phyloP scores from a whole-genome alignment of 37 sponge, comb jelly and placozoan species.

The Oopsacas minuta region DNA sequence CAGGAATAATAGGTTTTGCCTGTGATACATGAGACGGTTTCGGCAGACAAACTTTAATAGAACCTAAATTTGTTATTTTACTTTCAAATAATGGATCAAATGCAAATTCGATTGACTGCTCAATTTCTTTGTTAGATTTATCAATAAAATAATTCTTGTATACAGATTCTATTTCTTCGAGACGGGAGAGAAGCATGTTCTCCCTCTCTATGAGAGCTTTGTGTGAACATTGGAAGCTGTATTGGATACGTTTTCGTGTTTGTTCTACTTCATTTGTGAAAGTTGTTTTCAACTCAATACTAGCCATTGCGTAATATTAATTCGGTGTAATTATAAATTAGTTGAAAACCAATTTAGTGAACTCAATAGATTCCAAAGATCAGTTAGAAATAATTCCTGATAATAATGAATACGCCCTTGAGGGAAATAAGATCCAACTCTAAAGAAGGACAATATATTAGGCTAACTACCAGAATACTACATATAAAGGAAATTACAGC shows the following conservation, averaged over 20 bases:
- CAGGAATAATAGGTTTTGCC: not conserved
- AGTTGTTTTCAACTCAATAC: not conserved
- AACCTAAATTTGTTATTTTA: not conserved
- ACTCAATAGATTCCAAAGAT: not conserved
- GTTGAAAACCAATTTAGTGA: not conserved
- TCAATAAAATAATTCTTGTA: not conserved
- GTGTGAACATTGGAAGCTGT: not conserved
- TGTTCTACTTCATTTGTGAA: not conserved
- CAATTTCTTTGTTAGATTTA: not conserved
- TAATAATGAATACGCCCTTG: too few species aligned
- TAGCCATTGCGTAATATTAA: too few species aligned
- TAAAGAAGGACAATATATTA: too few species aligned
- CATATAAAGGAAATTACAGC: too few species aligned
- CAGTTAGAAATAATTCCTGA: not conserved
- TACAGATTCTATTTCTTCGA: not conserved
- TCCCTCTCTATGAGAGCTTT: not conserved
- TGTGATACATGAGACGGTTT: not conserved
- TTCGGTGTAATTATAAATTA: too few species aligned
- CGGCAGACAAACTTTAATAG: not conserved
- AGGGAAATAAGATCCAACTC: too few species aligned
- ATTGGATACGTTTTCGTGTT: not conserved
- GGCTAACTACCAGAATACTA: too few species aligned
- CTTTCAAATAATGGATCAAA: not conserved
- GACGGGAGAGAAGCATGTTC: not conserved
- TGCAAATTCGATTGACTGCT: not conserved